Percentiles rank a stretch among this genome's conserved stretches.
These are phyloP conservation scores for Ophthalmolycus amberensis DNA, from an alignment of 2,113 vertebrate species.

Conservation along the genomic window DNA sequence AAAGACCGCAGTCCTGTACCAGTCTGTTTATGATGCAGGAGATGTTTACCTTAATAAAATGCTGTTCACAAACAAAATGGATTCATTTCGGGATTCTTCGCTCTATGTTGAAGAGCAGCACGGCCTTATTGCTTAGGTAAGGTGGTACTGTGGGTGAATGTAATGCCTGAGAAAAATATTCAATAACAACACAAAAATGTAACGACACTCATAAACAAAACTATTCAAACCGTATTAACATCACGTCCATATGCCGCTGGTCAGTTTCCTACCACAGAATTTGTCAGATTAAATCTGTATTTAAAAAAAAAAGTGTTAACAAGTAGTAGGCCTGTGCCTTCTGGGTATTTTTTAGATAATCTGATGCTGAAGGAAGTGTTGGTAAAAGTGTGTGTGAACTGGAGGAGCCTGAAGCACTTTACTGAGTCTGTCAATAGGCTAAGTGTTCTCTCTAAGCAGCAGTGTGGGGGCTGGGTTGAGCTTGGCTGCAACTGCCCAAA, in stretches of 20 bases:
- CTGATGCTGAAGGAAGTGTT: conserved; percentile 57
- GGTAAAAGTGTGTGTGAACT: conserved; percentile 44
- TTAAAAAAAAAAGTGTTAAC: conserved; percentile 16
- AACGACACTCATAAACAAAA: not conserved
- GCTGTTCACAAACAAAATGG: conserved; percentile 55
- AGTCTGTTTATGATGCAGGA: conserved; percentile 27
- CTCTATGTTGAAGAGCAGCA: not conserved
- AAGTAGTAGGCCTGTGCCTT: conserved; percentile 23
- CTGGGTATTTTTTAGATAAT: conserved; percentile 54
- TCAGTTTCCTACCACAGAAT: not conserved
- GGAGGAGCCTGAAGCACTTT: conserved; percentile 64
- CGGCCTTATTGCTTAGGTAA: not conserved
- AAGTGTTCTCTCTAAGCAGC: conserved; percentile 70
- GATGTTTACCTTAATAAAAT: conserved; percentile 31
- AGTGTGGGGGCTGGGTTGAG: conserved; percentile 58
- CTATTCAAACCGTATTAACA: conserved; percentile 19
- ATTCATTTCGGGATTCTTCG: conserved; percentile 17
- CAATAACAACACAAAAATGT: not conserved
- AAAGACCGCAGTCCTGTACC: conserved; percentile 16
- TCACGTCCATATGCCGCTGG: not conserved
- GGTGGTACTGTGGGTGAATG: not conserved
- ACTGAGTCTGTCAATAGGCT: conserved; percentile 68
- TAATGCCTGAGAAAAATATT: not conserved
- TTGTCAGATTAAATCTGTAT: conserved; percentile 30
- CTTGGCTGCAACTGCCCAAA: conserved; percentile 52